These are phyloP conservation scores for Castor canadensis DNA, from an alignment of 2,113 vertebrate genomes.

Conservation along the genomic window DNA sequence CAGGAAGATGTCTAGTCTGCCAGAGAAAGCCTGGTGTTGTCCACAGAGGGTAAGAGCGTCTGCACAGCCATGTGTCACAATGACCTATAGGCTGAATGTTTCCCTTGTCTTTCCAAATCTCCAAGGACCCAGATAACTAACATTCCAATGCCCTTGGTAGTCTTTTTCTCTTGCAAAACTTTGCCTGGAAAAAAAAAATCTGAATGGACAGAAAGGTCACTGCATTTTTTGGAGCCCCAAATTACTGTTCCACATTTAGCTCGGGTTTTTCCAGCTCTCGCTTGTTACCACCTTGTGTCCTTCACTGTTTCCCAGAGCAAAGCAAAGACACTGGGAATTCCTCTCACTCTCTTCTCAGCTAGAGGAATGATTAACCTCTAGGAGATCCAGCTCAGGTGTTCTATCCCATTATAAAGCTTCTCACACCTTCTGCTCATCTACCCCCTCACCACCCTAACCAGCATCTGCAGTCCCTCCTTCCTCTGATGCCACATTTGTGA, in stretches of 20 bases:
- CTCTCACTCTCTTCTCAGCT: neutral
- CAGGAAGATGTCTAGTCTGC: neutral
- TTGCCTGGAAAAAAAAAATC: neutral
- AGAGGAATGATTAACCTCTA: neutral
- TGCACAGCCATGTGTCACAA: fast-evolving
- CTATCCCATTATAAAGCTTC: no score
- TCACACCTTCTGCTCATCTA: fast-evolving
- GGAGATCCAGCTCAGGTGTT: neutral
- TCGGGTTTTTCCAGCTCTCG: neutral
- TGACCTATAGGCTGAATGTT: neutral
- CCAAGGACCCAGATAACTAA: neutral
- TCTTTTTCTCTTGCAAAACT: neutral
- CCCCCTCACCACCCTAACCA: fast-evolving
- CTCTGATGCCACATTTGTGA: fast-evolving
- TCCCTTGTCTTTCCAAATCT: neutral
- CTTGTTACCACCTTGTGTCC: fast-evolving
- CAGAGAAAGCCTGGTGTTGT: neutral
- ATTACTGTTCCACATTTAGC: neutral
- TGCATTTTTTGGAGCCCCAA: neutral
- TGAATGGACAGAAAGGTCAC: neutral
- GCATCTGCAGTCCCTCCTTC: neutral
- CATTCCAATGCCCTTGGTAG: neutral
- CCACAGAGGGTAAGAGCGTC: neutral
- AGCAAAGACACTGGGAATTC: fast-evolving
- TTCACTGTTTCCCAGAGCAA: neutral